A percentile compares a stretch with the other conserved stretches of the same genome.
These are phyloP conservation scores for Scaptomyza graminum DNA, from an alignment of 1,140 invertebrate genomes.

Conservation along the genomic window DNA sequence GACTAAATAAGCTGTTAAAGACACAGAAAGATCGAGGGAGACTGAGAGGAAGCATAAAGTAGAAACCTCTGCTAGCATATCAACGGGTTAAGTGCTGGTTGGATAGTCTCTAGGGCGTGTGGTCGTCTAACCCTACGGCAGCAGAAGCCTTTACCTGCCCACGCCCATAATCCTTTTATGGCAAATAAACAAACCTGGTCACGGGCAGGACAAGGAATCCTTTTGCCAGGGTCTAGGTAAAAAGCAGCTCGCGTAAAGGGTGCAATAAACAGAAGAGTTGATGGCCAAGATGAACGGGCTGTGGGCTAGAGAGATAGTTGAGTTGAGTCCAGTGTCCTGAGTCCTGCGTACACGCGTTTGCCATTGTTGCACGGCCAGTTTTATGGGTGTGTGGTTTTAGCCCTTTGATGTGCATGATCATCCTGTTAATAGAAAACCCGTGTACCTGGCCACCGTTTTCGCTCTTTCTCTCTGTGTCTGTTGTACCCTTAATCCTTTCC, in stretches of 20 bases:
- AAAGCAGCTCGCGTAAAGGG: constrained; percentile 63
- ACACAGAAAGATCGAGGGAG: constrained; percentile 3
- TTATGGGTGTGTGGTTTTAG: constrained; percentile 84
- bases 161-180: constrained; percentile 82
- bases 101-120: constrained; percentile 41
- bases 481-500: constrained; percentile 46
- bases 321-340: constrained; percentile 10
- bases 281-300: constrained; percentile 14
- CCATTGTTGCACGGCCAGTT: constrained; percentile 77
- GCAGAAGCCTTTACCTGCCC: constrained; percentile 62
- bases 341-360: constrained; percentile 51
- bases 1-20: neutral
- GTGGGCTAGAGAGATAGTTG: constrained; percentile 24
- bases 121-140: constrained; percentile 42
- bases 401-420: constrained; percentile 83
- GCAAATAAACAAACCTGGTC: constrained; percentile 76
- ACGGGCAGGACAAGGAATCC: constrained; percentile 7
- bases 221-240: constrained; percentile 46
- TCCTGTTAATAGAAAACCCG: constrained; percentile 80
- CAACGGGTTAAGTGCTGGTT: constrained; percentile 60
- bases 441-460: constrained; percentile 41
- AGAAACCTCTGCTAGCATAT: constrained; percentile 1
- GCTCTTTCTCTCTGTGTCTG: neutral
- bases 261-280: constrained; percentile 74
- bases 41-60: neutral